These are phyloP conservation scores for Diachrysia chrysitis DNA, from an alignment of 2,888 invertebrate species.

Conservation along the genomic window DNA sequence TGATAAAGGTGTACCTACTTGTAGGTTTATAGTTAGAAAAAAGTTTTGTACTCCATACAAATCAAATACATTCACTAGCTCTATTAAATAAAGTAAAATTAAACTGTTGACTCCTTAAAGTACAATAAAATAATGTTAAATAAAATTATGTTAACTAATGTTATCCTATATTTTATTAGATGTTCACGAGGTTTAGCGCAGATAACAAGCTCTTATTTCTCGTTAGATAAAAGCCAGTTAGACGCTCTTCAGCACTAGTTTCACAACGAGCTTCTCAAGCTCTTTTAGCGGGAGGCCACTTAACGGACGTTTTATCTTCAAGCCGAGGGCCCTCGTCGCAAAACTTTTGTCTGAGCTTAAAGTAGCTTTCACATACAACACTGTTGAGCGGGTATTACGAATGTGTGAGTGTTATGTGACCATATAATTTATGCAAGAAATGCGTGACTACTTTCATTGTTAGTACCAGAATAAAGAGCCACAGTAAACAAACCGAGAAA, in stretches of 20 bases:
- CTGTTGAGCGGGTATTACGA: neutral
- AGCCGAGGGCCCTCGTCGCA: conserved; percentile 60
- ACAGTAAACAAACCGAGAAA: conserved; percentile 32
- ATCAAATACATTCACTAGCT: too few species aligned
- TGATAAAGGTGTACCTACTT: neutral
- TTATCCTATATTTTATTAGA: conserved; percentile 22
- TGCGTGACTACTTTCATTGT: conserved; percentile 37
- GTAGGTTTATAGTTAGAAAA: neutral
- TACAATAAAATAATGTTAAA: neutral
- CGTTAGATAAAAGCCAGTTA: conserved; percentile 59
- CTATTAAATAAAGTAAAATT: too few species aligned
- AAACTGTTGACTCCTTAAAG: too few species aligned
- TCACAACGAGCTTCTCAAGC: conserved; percentile 50
- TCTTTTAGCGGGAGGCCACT: conserved; percentile 64
- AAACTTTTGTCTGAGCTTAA: conserved; percentile 63
- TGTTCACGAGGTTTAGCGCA: conserved; percentile 21
- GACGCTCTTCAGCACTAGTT: conserved; percentile 48
- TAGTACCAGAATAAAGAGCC: conserved; percentile 14
- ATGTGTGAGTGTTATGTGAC: conserved; percentile 8
- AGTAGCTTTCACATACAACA: conserved; percentile 17
- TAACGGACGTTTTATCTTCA: conserved; percentile 63
- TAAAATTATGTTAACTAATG: neutral
- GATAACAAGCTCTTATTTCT: conserved; percentile 33
- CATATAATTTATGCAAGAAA: conserved; percentile 5
- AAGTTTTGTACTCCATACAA: too few species aligned